Base-by-base conservation (phyloP, 2,888 invertebrate species). In the Meteorus colon region DNA sequence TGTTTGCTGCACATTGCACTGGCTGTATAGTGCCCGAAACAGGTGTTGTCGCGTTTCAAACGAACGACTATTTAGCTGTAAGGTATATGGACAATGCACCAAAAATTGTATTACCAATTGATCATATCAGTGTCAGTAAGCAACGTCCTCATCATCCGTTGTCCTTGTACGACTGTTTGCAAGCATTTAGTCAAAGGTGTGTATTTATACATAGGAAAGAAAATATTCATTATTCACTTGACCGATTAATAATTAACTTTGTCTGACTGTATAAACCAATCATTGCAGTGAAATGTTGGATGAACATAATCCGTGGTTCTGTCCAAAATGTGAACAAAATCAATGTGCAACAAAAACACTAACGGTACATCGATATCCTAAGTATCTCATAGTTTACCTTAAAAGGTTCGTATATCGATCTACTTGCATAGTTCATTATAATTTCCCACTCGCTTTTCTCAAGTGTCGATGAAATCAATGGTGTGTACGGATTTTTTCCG, bases 231-330 rank as follows among this genome's bases (percentile, higher is more conserved):
- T 4, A 34, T 41, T 8, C 1, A 12, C 12, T 2, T 8, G 8
- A 41, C 12, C 12, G 1, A 41, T 41, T 41, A 10, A 62, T n/a
- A 41, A 60, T 29, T 31, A 65, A 45, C 14, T 63, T 62, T 24
- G 12, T 1, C 19, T 37, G 4, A 19, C 34, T 2, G 19, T 45
- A 19, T n/a, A 8, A 59, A 24, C 16, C 3, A 24, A 12, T 70
- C 51, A 45, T 87, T 88, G 34, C 85, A 93, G 93, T 86, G 93
- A 93, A 87, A 90, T 90, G 60, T 87, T 93, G 82, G 93, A 93
- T 85, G 92, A 92, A 81, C 92, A 92, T 83, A 93, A 93, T 86
- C 93, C 93, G 4, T 93, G 93, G 93, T 93, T 90, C 87, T 93
- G 93, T 86, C 93, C 93, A 1, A 90, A 90, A 76, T 93, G 93